These are phyloP conservation scores for Ancistrus triradiatus DNA, from an alignment of 2,113 vertebrate genomes.

Conservation along the genomic window DNA sequence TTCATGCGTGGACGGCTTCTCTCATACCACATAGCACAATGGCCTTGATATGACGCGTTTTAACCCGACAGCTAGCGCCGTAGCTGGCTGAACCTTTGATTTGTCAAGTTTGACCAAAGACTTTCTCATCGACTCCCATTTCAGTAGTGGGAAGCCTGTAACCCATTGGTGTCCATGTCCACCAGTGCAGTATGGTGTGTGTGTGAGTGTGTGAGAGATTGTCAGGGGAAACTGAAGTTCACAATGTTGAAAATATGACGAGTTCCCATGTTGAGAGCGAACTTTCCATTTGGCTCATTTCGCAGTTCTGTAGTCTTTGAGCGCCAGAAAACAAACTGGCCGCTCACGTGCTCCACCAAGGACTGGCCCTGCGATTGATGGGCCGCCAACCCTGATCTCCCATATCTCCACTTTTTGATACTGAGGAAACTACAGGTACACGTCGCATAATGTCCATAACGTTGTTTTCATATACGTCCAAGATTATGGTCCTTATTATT, in stretches of 20 bases:
- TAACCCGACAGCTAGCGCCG: constrained; percentile 21
- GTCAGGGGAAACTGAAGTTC: constrained; percentile 1
- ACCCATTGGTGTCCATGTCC: not conserved
- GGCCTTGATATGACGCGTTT: constrained; percentile 64
- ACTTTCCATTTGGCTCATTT: constrained; percentile 14
- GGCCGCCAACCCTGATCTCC: too few species aligned
- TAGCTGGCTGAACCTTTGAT: constrained; percentile 37
- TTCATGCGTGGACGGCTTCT: not conserved
- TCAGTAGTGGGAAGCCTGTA: constrained; percentile 47
- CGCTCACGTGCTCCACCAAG: too few species aligned
- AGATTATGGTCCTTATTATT: too few species aligned
- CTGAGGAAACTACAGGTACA: too few species aligned
- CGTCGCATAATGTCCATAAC: too few species aligned
- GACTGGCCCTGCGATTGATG: too few species aligned
- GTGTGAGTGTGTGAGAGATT: not conserved
- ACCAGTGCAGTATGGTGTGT: constrained; percentile 14
- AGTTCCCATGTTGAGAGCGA: constrained; percentile 1
- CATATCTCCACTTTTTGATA: too few species aligned
- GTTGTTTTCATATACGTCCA: too few species aligned
- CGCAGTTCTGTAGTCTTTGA: not conserved
- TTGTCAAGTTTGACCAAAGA: constrained; percentile 84
- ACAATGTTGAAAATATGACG: constrained; percentile 26
- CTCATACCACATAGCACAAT: constrained; percentile 65
- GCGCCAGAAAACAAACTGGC: not conserved
- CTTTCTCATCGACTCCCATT: constrained; percentile 54